Base-by-base conservation (phyloP, 2,113 vertebrate genomes). In the Pollimyrus isidori region DNA sequence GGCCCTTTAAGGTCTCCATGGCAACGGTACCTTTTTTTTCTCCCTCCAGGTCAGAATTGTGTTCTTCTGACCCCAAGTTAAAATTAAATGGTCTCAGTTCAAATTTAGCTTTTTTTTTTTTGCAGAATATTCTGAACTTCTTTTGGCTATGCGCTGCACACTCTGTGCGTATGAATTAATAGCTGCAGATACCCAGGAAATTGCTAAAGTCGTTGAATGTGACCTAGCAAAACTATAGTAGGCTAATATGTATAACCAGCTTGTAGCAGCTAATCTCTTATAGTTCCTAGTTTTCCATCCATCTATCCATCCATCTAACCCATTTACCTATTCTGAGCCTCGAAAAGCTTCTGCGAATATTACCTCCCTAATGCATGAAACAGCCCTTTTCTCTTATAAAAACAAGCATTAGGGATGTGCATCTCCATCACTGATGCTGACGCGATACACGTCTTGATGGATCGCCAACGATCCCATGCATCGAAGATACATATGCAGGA, bases 81-180 rank as follows among this genome's bases (percentile, higher is more conserved):
- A 80, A 80, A 80, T 80, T 80, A 80, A 80, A 80, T 80, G 73
- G 35, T 80, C 73, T 39, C 73, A 80, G 73, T 80, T 80, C 73
- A 80, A 42, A 80, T 80, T 80, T 80, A 80, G 73, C 35, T 19
- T 39, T 80, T 69, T 35, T 69, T 35, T 49, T 42, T 80, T 42
- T 80, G 73, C 73, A 42, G 73, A 42, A 80, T 80, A 80, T 80
- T 42, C 73, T 19, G 35, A 80, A 80, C 73, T 39, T 80, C 73
- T 42, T 19, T 80, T 42, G 73, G 73, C 73, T 80, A 80, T 80
- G 35, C 35, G 35, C 73, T 80, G 73, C 73, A 80, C 30, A 80
- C 30, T 39, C 17, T 80, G 30, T 80, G 73, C 2, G 6, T 80
- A 35, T 80, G 73, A 80, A 42, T 39, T 80, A 80, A 80, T 80